Percentiles rank a stretch among this genome's conserved stretches.
Evolutionary conservation across 1,140 invertebrate species (phyloP).

Genomic region (Ceratina japonica): DNA sequence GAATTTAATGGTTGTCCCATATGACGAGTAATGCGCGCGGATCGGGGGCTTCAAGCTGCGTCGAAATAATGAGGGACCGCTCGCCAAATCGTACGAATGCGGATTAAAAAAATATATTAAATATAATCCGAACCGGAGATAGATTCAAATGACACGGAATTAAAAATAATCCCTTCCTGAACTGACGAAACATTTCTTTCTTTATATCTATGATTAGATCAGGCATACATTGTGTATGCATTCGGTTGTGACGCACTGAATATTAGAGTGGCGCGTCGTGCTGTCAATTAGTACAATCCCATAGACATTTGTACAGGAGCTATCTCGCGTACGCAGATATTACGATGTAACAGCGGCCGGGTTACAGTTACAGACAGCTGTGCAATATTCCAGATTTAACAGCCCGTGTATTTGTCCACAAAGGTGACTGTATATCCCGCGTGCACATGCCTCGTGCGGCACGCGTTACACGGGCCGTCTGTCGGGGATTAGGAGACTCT

Average conservation of each 20-base stretch:
- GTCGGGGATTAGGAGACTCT: slow-evolving; percentile 36
- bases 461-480: slow-evolving; percentile 23
- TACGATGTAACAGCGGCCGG: background rate
- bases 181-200: too few relatives aligned
- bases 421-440: slow-evolving; percentile 8
- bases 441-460: background rate
- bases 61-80: background rate
- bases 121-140: background rate
- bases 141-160: too few relatives aligned
- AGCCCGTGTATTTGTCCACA: slow-evolving; percentile 20
- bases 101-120: background rate
- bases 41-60: background rate
- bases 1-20: slow-evolving; percentile 55
- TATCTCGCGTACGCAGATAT: slow-evolving; percentile 14
- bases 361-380: slow-evolving; percentile 38
- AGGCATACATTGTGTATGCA: too few relatives aligned
- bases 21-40: slow-evolving; percentile 49
- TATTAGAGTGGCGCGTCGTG: background rate
- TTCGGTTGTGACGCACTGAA: too few relatives aligned
- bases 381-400: slow-evolving; percentile 45
- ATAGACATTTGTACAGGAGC: background rate
- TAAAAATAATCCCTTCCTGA: background rate
- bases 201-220: too few relatives aligned
- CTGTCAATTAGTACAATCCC: slow-evolving; percentile 8
- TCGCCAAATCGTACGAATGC: background rate